A percentile compares a stretch with the other conserved stretches of the same genome.
These are phyloP conservation scores for Empis stercorea DNA, from an alignment of 2,888 invertebrate genomes.

Conservation along the genomic window DNA sequence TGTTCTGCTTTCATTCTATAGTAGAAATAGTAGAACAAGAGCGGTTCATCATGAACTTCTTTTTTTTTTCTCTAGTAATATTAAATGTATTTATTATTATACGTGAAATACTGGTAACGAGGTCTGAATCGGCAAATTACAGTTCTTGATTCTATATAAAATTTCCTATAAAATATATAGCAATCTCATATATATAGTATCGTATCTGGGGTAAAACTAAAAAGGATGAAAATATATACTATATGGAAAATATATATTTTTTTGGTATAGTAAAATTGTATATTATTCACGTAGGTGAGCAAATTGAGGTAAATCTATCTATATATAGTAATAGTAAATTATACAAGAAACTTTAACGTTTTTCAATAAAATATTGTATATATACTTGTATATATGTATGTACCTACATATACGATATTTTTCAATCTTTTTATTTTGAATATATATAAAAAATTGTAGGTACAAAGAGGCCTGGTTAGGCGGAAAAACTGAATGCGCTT, in stretches of 20 bases:
- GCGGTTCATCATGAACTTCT: background rate
- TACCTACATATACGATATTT: too few species aligned
- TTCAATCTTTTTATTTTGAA: too few species aligned
- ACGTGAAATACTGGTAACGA: conserved; percentile 23
- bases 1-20: background rate
- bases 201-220: background rate
- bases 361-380: too few species aligned
- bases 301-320: background rate
- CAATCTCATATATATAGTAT: background rate
- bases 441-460: too few species aligned
- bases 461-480: background rate
- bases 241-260: background rate
- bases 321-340: too few species aligned
- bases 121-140: conserved; percentile 24
- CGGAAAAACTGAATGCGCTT: background rate
- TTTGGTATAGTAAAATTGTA: background rate
- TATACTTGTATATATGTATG: too few species aligned
- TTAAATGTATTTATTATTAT: conserved; percentile 1
- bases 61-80: too few species aligned
- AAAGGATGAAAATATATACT: background rate
- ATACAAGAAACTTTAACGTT: too few species aligned
- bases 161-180: background rate
- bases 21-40: too few species aligned
- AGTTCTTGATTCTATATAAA: conserved; percentile 17
- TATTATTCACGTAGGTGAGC: background rate